phyloP scores from a whole-genome alignment of 2,888 invertebrate genomes.

The Bruchidius siliquastri region DNA sequence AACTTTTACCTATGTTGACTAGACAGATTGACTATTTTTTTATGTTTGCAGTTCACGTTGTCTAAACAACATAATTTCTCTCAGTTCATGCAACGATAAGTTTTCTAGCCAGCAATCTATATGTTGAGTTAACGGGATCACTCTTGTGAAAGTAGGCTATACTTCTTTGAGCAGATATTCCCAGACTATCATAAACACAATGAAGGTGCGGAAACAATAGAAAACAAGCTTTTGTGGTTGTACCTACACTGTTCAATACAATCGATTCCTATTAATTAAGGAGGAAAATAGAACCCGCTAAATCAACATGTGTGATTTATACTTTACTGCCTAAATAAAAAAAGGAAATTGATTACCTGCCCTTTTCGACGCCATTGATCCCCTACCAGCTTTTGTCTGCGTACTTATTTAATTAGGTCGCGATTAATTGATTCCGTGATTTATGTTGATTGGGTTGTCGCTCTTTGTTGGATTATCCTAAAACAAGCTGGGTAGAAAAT shows the following conservation, averaged over 20 bases:
- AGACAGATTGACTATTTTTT: no score
- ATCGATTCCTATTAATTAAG: not conserved
- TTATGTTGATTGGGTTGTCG: not conserved
- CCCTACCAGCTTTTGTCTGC: not conserved
- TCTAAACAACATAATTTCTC: no score
- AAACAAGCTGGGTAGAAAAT: not conserved
- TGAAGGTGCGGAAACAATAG: not conserved
- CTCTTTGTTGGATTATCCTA: not conserved
- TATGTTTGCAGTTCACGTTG: no score
- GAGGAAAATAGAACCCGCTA: not conserved
- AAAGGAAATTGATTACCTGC: not conserved
- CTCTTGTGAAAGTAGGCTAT: no score
- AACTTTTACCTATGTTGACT: no score
- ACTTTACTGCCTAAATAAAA: conserved; percentile 7
- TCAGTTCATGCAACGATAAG: no score
- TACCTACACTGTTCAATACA: not conserved
- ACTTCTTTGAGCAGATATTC: not conserved
- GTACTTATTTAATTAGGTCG: not conserved
- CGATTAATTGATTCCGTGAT: not conserved
- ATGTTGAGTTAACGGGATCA: no score
- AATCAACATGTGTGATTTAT: conserved; percentile 11
- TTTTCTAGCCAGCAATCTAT: no score
- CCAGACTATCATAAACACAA: not conserved
- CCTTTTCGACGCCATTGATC: not conserved
- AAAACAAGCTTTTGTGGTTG: not conserved